phyloP scores from a whole-genome alignment of 1,140 invertebrate genomes.

The Wiebesia pumilae region DNA sequence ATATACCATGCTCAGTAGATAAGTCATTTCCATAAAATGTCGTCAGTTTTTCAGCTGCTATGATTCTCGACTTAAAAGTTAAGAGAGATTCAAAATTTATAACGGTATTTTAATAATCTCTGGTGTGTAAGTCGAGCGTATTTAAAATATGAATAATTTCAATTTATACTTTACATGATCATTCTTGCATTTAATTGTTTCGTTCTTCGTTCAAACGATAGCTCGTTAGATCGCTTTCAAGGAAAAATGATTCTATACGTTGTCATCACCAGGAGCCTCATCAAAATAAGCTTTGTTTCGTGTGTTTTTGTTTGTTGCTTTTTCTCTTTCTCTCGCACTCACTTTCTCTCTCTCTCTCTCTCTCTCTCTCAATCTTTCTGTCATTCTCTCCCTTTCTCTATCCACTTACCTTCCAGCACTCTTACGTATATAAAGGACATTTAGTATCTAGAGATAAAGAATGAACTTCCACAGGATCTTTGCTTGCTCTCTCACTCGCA shows the following conservation, averaged over 20 bases:
- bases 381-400: conserved; percentile 31
- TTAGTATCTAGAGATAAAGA: conserved; percentile 52
- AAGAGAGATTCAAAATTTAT: conserved; percentile 63
- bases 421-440: conserved; percentile 56
- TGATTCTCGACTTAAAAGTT: conserved; percentile 33
- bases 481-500: conserved; percentile 42
- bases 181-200: conserved; percentile 11
- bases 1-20: background rate
- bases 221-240: conserved; percentile 30
- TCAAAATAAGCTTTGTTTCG: conserved; percentile 54
- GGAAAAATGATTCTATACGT: conserved; percentile 37
- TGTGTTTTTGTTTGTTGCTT: conserved; percentile 52
- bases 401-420: conserved; percentile 42
- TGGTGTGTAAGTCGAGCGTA: conserved; percentile 58
- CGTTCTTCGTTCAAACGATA: background rate
- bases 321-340: conserved; percentile 1
- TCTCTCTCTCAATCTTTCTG: conserved; percentile 3
- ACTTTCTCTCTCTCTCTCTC: background rate
- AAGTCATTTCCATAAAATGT: background rate
- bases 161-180: conserved; percentile 45
- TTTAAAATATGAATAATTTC: conserved; percentile 66
- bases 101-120: conserved; percentile 55
- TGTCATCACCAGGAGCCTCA: conserved; percentile 52
- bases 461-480: conserved; percentile 29
- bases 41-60: conserved; percentile 24